These are phyloP conservation scores for Quiscalus mexicanus DNA, from an alignment of 2,113 vertebrate genomes.

Conservation along the genomic window DNA sequence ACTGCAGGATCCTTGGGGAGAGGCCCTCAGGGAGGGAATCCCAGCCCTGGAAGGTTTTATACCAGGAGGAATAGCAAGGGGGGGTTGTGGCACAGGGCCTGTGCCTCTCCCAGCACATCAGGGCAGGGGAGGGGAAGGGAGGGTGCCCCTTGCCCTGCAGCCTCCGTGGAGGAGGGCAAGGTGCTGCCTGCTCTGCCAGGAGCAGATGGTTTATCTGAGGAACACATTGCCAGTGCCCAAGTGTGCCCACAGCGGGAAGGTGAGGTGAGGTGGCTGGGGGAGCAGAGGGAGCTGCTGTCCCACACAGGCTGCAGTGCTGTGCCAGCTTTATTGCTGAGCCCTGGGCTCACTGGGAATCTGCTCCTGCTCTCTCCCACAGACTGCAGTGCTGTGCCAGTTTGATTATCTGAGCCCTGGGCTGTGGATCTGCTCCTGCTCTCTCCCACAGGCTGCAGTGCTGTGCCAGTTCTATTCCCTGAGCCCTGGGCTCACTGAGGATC, in stretches of 20 bases:
- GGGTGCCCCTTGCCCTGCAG: neutral
- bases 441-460: neutral
- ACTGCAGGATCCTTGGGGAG: neutral
- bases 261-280: neutral
- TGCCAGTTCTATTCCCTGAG: neutral
- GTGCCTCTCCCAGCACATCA: neutral
- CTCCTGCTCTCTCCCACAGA: too few relatives aligned
- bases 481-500: neutral
- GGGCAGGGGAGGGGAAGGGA: neutral
- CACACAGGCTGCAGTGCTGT: neutral
- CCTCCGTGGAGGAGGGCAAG: neutral
- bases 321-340: too few relatives aligned
- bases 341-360: too few relatives aligned
- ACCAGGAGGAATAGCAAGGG: neutral
- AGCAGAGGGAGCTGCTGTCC: neutral
- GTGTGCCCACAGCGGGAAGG: neutral
- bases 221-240: neutral
- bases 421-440: neutral
- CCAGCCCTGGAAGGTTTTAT: neutral
- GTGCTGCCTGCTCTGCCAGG: neutral
- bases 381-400: too few relatives aligned
- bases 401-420: too few relatives aligned
- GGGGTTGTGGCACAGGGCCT: neutral
- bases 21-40: neutral
- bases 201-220: neutral